These are phyloP conservation scores for Meandrusa payeni DNA, from an alignment of 2,888 invertebrate genomes.

Conservation along the genomic window DNA sequence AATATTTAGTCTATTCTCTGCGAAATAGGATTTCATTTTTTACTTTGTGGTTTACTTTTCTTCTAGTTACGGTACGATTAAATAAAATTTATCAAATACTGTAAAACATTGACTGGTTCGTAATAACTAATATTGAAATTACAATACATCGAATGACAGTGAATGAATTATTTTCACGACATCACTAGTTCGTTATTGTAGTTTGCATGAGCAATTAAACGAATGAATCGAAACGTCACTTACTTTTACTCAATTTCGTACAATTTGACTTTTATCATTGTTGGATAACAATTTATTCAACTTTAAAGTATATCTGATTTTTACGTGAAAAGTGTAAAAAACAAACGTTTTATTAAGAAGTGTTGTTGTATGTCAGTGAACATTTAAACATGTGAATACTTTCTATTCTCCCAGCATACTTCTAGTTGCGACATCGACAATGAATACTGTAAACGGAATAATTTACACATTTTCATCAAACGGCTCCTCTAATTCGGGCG, in stretches of 20 bases:
- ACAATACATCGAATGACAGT: constrained; percentile 1
- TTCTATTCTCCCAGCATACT: constrained; percentile 53
- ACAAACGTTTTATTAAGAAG: constrained; percentile 30
- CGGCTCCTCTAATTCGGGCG: constrained; percentile 51
- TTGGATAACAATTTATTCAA: constrained; percentile 24
- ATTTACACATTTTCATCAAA: constrained; percentile 41
- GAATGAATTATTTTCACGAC: too few relatives aligned
- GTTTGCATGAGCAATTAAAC: background rate
- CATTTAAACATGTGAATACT: constrained; percentile 61
- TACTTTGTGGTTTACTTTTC: too few relatives aligned
- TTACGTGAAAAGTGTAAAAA: constrained; percentile 30
- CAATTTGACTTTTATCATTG: constrained; percentile 15
- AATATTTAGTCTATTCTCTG: too few relatives aligned
- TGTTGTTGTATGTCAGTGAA: constrained; percentile 26
- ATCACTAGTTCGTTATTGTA: too few relatives aligned
- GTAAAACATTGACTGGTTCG: too few relatives aligned
- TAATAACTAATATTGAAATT: too few relatives aligned
- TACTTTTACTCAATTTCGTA: constrained; percentile 15
- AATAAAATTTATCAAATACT: too few relatives aligned
- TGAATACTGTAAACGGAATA: constrained; percentile 51
- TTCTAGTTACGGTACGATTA: too few relatives aligned
- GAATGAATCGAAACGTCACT: constrained; percentile 11
- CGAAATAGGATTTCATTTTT: too few relatives aligned
- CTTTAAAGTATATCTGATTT: constrained; percentile 46
- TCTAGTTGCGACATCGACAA: constrained; percentile 64